Evolutionary conservation across 2,888 invertebrate genomes (phyloP).

Genomic region (Parnassius apollo): DNA sequence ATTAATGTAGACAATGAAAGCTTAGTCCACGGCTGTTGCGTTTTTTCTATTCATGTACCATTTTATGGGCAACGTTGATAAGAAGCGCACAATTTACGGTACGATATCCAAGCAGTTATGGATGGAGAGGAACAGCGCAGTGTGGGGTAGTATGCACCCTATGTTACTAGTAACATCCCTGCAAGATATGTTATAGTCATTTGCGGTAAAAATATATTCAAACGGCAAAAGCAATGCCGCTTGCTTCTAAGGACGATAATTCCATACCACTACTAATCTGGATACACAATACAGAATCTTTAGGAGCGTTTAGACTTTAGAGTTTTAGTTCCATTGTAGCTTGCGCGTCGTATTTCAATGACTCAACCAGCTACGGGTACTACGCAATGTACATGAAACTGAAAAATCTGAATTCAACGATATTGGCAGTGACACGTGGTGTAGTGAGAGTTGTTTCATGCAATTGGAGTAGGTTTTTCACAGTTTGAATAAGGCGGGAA

Average conservation of each 20-base stretch:
- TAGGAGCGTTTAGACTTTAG: constrained; percentile 35
- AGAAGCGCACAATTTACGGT: constrained; percentile 30
- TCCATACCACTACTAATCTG: constrained; percentile 30
- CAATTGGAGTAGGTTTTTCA: constrained; percentile 13
- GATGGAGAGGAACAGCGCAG: constrained; percentile 19
- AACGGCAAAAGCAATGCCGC: constrained; percentile 26
- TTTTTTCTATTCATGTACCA: constrained; percentile 29
- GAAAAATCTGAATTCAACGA: constrained; percentile 35
- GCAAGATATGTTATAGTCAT: constrained; percentile 32
- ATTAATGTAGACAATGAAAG: background rate
- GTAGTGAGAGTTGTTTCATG: constrained; percentile 26
- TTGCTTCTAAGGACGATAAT: constrained; percentile 29
- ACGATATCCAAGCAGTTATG: constrained; percentile 16
- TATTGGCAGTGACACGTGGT: constrained; percentile 30
- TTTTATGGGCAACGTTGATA: constrained; percentile 25
- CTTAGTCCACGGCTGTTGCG: constrained; percentile 1
- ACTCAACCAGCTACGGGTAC: constrained; percentile 35
- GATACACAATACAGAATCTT: too few relatives aligned
- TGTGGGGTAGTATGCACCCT: constrained; percentile 32
- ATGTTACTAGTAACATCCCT: constrained; percentile 35
- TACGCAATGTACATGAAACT: constrained; percentile 37
- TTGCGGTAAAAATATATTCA: constrained; percentile 27
- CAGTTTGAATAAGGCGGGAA: constrained; percentile 21
- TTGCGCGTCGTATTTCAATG: constrained; percentile 44
- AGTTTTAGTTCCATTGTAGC: constrained; percentile 31